Evolutionary conservation across 2,797 vertebrate species (phyloP).

Genomic region (Anguilla anguilla): DNA sequence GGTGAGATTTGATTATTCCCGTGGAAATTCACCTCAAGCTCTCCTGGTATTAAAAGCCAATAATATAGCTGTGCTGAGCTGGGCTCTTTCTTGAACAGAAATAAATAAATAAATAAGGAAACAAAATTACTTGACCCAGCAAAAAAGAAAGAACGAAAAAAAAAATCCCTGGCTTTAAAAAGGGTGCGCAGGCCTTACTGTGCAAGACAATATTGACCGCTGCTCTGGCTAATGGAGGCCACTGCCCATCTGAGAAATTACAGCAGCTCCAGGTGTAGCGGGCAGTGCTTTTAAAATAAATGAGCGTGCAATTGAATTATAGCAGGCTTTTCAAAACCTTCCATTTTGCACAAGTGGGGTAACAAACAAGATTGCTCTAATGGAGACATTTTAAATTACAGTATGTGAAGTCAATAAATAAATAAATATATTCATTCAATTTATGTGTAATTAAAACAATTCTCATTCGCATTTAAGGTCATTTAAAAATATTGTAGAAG

Average conservation of each 20-base stretch:
- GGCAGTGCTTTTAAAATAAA: slow-evolving; percentile 74
- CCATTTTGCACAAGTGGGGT: slow-evolving; percentile 59
- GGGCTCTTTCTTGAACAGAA: slow-evolving; percentile 53
- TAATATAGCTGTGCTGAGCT: slow-evolving; percentile 70
- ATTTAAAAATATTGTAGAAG: not conserved
- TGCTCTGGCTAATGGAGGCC: slow-evolving; percentile 69
- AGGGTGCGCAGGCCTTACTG: slow-evolving; percentile 74
- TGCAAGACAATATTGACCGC: slow-evolving; percentile 72
- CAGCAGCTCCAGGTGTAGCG: slow-evolving; percentile 70
- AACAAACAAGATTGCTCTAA: not conserved
- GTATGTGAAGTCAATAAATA: not conserved
- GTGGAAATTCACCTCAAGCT: slow-evolving; percentile 32
- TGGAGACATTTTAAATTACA: not conserved
- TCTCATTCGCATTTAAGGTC: not conserved
- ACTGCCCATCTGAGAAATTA: slow-evolving; percentile 52
- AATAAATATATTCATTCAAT: not conserved
- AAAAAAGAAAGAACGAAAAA: slow-evolving; percentile 41
- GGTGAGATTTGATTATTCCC: slow-evolving; percentile 27
- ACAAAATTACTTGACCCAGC: slow-evolving; percentile 36
- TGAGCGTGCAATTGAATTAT: slow-evolving; percentile 72
- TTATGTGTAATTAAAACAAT: not conserved
- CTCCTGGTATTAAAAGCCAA: slow-evolving; percentile 53
- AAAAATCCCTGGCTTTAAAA: slow-evolving; percentile 69
- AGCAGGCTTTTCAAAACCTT: slow-evolving; percentile 59
- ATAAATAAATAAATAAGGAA: slow-evolving; percentile 25